Evolutionary conservation across 2,797 vertebrate genomes (phyloP).

Genomic region (Pseudochaenichthys georgianus): DNA sequence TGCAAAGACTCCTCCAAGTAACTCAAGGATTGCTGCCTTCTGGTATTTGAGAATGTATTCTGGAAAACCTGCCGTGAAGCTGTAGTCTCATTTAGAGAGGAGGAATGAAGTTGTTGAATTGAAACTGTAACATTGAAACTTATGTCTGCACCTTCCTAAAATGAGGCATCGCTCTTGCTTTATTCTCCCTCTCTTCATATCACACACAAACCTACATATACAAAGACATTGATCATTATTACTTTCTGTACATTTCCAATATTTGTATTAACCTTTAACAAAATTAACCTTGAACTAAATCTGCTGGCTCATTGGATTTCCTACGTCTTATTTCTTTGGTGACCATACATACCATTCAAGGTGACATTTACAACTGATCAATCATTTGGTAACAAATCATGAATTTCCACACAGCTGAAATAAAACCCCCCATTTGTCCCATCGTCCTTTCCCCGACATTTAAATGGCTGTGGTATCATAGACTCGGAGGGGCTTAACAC

Average conservation of each 20-base stretch:
- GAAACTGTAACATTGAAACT: neutral
- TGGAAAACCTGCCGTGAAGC: neutral
- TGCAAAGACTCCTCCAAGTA: slow-evolving; percentile 12
- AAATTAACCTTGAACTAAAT: slow-evolving; percentile 8
- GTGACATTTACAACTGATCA: slow-evolving; percentile 53
- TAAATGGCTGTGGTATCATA: neutral
- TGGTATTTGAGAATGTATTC: neutral
- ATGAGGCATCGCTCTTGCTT: slow-evolving; percentile 1
- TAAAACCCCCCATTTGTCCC: neutral
- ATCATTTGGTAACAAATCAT: slow-evolving; percentile 34
- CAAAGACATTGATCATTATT: neutral
- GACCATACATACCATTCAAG: slow-evolving; percentile 25
- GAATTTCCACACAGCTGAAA: neutral
- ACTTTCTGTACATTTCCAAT: neutral
- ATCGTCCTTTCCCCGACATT: neutral
- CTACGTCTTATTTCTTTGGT: neutral
- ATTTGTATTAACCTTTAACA: neutral
- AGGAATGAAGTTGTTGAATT: slow-evolving; percentile 13
- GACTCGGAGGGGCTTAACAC: neutral
- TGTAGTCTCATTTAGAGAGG: slow-evolving; percentile 1
- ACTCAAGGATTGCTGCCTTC: slow-evolving; percentile 16
- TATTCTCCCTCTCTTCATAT: neutral
- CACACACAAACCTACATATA: neutral
- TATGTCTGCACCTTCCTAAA: slow-evolving; percentile 4
- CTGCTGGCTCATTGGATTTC: slow-evolving; percentile 17